These are phyloP conservation scores for Sylvia atricapilla DNA, from an alignment of 2,113 vertebrate genomes.

Conservation along the genomic window DNA sequence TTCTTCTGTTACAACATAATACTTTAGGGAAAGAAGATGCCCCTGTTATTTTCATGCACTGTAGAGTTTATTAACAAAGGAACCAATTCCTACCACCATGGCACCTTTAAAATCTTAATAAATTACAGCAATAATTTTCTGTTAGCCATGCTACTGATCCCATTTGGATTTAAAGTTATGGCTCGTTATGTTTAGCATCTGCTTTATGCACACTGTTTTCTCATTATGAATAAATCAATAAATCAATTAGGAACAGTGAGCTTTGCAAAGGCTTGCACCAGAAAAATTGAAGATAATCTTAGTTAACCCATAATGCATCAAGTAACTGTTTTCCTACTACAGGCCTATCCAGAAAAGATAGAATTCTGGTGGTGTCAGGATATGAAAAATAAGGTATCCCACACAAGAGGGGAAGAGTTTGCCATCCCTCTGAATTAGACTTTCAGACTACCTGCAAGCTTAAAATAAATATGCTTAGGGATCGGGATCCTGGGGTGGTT, in stretches of 20 bases:
- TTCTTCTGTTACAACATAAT: background rate
- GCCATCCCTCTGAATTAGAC: background rate
- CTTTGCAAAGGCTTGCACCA: background rate
- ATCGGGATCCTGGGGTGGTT: background rate
- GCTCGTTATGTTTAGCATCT: conserved; percentile 58
- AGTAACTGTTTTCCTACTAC: background rate
- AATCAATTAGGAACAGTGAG: conserved; percentile 55
- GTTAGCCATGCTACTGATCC: conserved; percentile 14
- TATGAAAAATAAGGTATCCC: background rate
- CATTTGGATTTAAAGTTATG: conserved; percentile 49
- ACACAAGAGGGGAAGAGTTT: background rate
- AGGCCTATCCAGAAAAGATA: background rate
- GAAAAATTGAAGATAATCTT: conserved; percentile 2
- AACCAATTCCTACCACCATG: background rate
- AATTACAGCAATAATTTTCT: conserved; percentile 45
- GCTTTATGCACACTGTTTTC: conserved; percentile 50
- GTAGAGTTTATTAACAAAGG: background rate
- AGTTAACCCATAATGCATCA: background rate
- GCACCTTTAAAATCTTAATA: conserved; percentile 27
- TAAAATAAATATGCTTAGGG: background rate
- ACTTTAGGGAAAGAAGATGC: background rate
- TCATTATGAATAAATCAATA: conserved; percentile 72
- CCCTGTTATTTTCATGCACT: background rate
- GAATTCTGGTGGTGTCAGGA: background rate
- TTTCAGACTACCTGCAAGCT: background rate